Conservation (phyloP, 2,113 vertebrate species). For the Pelusios castaneus region DNA sequence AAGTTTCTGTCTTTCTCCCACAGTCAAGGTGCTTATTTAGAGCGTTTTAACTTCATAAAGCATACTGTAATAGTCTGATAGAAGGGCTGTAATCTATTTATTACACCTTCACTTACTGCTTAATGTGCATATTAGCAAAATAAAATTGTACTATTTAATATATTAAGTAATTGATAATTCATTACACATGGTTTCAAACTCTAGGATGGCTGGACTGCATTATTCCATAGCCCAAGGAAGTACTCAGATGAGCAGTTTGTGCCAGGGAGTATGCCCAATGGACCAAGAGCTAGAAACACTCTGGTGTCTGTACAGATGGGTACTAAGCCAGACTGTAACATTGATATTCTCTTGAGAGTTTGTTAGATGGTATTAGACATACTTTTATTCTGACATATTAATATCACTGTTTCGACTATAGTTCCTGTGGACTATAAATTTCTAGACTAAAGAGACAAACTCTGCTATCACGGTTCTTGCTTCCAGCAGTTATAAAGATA, state of each 20-base stretch:
- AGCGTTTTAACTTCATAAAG: neutral
- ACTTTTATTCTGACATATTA: neutral
- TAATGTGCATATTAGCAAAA: constrained; percentile 27
- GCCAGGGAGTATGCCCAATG: neutral
- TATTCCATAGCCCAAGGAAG: neutral
- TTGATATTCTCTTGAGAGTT: neutral
- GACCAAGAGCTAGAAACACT: neutral
- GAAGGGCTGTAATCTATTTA: constrained; percentile 45
- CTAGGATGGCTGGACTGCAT: neutral
- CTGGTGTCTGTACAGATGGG: neutral
- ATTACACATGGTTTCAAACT: neutral
- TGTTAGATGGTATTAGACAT: neutral
- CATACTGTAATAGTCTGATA: constrained; percentile 17
- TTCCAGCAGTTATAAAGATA: neutral
- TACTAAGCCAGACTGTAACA: neutral
- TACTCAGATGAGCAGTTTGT: neutral
- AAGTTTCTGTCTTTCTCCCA: neutral
- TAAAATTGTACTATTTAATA: constrained; percentile 23
- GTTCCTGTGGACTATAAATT: neutral
- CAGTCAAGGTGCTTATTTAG: neutral
- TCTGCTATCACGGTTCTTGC: neutral
- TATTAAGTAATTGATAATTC: neutral
- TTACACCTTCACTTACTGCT: constrained; percentile 15
- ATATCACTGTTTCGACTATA: neutral
- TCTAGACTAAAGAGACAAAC: neutral